Evolutionary conservation across 2,113 vertebrate genomes (phyloP).

Genomic region (Prunella fulvescens): DNA sequence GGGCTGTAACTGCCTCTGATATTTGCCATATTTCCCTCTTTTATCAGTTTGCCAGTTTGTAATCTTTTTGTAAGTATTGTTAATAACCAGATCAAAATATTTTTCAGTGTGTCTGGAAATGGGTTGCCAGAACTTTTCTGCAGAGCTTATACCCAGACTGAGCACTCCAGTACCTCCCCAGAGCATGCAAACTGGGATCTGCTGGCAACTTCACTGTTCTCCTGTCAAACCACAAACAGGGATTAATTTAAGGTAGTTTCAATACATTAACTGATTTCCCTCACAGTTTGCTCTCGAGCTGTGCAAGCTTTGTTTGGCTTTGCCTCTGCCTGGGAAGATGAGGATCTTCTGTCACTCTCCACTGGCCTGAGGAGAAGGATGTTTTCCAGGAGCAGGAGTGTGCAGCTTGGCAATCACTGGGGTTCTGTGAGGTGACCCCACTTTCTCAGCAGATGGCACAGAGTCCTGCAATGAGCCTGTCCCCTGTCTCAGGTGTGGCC

Average conservation of each 20-base stretch:
- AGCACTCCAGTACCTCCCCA: background rate
- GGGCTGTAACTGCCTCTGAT: background rate
- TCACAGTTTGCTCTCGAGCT: background rate
- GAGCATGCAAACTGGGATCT: background rate
- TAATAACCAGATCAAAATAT: background rate
- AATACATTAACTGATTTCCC: background rate
- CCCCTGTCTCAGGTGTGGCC: background rate
- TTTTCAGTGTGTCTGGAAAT: background rate
- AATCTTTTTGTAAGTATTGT: accelerated
- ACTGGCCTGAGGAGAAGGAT: background rate
- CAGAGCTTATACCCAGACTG: background rate
- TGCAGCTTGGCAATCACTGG: accelerated
- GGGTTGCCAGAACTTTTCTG: background rate
- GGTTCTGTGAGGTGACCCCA: background rate
- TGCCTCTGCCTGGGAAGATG: background rate
- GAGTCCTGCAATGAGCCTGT: background rate
- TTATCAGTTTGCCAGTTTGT: background rate
- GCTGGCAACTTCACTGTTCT: background rate
- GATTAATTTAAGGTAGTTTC: background rate
- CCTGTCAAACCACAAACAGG: background rate
- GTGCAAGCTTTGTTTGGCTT: background rate
- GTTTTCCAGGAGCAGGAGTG: background rate
- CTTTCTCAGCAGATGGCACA: background rate
- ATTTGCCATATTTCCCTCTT: background rate
- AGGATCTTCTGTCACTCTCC: background rate